Percentiles rank a stretch among this genome's conserved stretches.
These are phyloP conservation scores for Cottus gobio DNA, from an alignment of 2,113 vertebrate genomes.

Conservation along the genomic window DNA sequence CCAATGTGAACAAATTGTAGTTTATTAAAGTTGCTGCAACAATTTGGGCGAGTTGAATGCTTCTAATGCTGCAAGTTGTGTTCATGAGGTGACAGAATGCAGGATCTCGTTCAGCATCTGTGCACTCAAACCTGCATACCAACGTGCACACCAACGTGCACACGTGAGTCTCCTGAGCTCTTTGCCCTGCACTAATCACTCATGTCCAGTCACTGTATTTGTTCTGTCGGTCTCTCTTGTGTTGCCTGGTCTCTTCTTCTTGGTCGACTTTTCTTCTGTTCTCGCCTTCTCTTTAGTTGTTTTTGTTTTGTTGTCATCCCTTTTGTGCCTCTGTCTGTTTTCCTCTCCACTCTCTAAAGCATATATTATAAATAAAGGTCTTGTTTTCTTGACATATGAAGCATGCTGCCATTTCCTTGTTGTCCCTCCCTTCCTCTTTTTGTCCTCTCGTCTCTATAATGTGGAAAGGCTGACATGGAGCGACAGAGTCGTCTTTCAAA, in stretches of 20 bases:
- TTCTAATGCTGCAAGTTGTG: background rate
- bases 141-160: too few species aligned
- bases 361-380: background rate
- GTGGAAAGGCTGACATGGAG: background rate
- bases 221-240: background rate
- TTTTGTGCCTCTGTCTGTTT: slow-evolving; percentile 5
- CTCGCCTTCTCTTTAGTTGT: slow-evolving; percentile 7
- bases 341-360: slow-evolving; percentile 10
- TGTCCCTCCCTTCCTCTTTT: background rate
- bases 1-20: background rate
- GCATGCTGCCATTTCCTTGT: background rate
- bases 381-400: background rate
- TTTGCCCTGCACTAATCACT: slow-evolving; percentile 8
- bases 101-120: background rate
- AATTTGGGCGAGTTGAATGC: background rate
- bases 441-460: background rate
- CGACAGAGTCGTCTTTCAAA: background rate
- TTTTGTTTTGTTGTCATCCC: background rate
- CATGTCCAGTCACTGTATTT: slow-evolving; percentile 15
- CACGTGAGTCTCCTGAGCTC: background rate
- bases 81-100: background rate
- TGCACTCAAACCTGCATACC: too few species aligned
- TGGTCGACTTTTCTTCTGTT: background rate
- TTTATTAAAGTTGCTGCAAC: background rate
- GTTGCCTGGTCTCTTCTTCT: background rate